A percentile compares a stretch with the other conserved stretches of the same genome.
Evolutionary conservation across 2,113 vertebrate genomes (phyloP).

Genomic region (Indicator indicator): DNA sequence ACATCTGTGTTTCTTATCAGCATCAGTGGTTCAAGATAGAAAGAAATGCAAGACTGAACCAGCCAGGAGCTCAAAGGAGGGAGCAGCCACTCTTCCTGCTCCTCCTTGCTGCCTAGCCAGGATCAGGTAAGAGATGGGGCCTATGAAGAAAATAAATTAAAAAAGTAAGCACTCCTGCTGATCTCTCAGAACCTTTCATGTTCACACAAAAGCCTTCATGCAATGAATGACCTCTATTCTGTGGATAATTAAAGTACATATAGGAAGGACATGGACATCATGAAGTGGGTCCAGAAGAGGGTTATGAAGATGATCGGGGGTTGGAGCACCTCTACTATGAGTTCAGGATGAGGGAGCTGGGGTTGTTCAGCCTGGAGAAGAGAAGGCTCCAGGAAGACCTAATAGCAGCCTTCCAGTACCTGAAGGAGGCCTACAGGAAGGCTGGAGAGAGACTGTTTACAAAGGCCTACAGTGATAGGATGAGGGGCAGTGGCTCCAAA

Average conservation of each 20-base stretch:
- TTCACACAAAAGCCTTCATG: neutral
- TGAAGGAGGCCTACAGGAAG: too few relatives aligned
- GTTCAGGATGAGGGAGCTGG: too few relatives aligned
- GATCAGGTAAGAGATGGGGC: neutral
- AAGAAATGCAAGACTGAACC: neutral
- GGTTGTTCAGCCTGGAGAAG: too few relatives aligned
- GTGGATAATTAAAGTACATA: neutral
- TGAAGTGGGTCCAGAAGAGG: too few relatives aligned
- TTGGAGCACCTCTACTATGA: too few relatives aligned
- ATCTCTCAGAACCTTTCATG: neutral
- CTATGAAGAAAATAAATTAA: neutral
- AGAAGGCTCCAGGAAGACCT: too few relatives aligned
- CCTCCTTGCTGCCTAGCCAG: neutral
- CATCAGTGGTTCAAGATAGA: accelerated
- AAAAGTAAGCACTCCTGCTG: neutral
- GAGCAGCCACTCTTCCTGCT: neutral
- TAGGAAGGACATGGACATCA: too few relatives aligned
- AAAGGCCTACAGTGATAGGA: too few relatives aligned
- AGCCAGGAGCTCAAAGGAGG: neutral
- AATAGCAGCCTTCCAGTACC: too few relatives aligned
- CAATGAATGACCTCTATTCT: neutral
- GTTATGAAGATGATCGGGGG: too few relatives aligned
- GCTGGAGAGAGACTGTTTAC: too few relatives aligned
- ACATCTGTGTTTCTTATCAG: slow-evolving; percentile 32
- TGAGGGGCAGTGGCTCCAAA: too few relatives aligned